Evolutionary conservation across 53 echinoderm and acorn worm species (phyloP).

Genomic region (Apostichopus leukothele): DNA sequence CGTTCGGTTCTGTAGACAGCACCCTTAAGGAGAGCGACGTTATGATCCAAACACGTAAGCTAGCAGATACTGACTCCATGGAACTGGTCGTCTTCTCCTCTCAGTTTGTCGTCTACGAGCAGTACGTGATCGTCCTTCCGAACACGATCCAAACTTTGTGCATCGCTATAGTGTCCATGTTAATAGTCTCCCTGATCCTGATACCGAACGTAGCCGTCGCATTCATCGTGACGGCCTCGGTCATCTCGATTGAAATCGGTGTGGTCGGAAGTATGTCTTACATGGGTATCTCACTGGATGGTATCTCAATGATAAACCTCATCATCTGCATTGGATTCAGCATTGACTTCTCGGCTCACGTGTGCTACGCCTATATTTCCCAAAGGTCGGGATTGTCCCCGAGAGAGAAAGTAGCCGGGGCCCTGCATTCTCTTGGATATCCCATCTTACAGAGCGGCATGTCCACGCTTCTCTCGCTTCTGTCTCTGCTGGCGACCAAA

Average conservation of each 20-base stretch:
- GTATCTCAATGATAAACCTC: slow-evolving; percentile 72
- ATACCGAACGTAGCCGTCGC: slow-evolving; percentile 78
- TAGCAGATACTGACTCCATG: slow-evolving; percentile 39
- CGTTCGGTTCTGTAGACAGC: slow-evolving; percentile 46
- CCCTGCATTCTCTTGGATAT: slow-evolving; percentile 48
- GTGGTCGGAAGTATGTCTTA: slow-evolving; percentile 71
- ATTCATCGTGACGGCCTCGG: slow-evolving; percentile 66
- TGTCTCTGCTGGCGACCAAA: slow-evolving; percentile 41
- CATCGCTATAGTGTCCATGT: slow-evolving; percentile 77
- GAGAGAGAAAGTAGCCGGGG: background rate
- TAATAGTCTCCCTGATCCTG: slow-evolving; percentile 68
- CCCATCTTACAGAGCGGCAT: slow-evolving; percentile 67
- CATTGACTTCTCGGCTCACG: slow-evolving; percentile 80
- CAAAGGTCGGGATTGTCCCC: background rate
- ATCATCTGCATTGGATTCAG: slow-evolving; percentile 79
- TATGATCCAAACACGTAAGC: slow-evolving; percentile 55
- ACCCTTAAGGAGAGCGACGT: slow-evolving; percentile 60
- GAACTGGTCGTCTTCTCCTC: slow-evolving; percentile 54
- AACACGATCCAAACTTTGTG: slow-evolving; percentile 69
- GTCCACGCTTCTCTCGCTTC: slow-evolving; percentile 60
- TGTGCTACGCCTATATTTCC: slow-evolving; percentile 44
- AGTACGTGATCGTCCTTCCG: slow-evolving; percentile 67
- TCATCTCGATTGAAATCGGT: slow-evolving; percentile 65
- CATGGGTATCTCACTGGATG: slow-evolving; percentile 61
- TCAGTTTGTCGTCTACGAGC: slow-evolving; percentile 54